These are phyloP conservation scores for Struthidea cinerea DNA, from an alignment of 2,113 vertebrate species.

Conservation along the genomic window DNA sequence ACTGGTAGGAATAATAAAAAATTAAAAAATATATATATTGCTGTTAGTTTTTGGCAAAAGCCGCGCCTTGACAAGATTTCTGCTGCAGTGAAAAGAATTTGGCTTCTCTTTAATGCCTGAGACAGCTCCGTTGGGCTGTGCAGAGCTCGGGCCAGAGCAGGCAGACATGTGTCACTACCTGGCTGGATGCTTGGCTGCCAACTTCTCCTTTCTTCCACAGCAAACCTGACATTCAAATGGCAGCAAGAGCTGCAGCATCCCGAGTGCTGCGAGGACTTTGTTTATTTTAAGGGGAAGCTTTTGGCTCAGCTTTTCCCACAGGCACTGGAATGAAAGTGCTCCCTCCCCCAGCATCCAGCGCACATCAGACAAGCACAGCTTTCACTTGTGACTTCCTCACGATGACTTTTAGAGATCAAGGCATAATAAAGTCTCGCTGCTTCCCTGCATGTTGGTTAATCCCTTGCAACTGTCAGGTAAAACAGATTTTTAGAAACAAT, in stretches of 20 bases:
- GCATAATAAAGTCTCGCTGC: neutral
- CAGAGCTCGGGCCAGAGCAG: neutral
- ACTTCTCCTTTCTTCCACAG: neutral
- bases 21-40: neutral
- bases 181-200: neutral
- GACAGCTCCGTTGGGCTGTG: neutral
- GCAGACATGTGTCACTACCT: neutral
- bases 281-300: conserved; percentile 24
- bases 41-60: neutral
- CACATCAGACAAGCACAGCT: neutral
- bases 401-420: conserved; percentile 44
- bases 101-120: neutral
- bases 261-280: neutral
- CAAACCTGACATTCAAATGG: neutral
- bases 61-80: neutral
- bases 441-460: conserved; percentile 22
- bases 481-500: conserved; percentile 26
- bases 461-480: conserved; percentile 39
- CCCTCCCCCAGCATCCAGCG: neutral
- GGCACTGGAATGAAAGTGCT: neutral
- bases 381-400: neutral
- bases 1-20: neutral
- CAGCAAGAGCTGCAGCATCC: conserved; percentile 9
- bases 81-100: neutral
- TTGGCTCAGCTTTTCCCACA: neutral